Base-by-base conservation (phyloP, 2,888 invertebrate species). In the Hypolimnas misippus region DNA sequence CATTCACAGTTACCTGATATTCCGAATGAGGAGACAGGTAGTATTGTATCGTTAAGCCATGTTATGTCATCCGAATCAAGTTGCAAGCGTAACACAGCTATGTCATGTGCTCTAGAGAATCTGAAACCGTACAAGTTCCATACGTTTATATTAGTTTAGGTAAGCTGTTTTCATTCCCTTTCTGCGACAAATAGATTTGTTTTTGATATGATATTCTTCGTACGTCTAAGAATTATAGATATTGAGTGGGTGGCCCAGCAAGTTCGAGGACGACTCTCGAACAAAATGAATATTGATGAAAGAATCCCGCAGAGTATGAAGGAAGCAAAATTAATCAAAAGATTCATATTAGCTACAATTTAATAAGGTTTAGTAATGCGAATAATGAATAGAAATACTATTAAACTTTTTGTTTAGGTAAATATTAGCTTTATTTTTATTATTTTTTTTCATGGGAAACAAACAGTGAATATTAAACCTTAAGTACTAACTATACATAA, bases 1-100 rank as follows among this genome's bases (percentile, higher is more conserved):
- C 70, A 70, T 71, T 71, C 70, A 70, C 70, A 67, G 67, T 62
- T 73, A 91, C 91, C 89, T 77, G 89, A 78, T 75, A 91, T 70
- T 62, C 91, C 92, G 63, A 92, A 88, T 17, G 82, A 79, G 14
- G 79, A 81, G 63, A 70, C 71, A 12, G 92, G 92, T 70, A 92
- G 73, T 52, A 85, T 63, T 40, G 71, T 66, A 57, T 69, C 70
- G 33, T 76, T 76, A 52, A 84, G 73, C 82, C 81, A 82, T 16
- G 72, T 75, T 65, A 76, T 71, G 67, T 84, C 77, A 71, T 73
- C 64, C 52, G 79, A 70, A 63, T 77, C 70, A 46, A 80, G 76
- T 57, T 72, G 72, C 69, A 90, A 72, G 66, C 80, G 79, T 50
- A 92, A 69, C 61, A 92, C 51, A 16, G 91, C 89, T 68, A 92